Conservation (phyloP, 2,797 vertebrate genomes). For the Falco peregrinus region DNA sequence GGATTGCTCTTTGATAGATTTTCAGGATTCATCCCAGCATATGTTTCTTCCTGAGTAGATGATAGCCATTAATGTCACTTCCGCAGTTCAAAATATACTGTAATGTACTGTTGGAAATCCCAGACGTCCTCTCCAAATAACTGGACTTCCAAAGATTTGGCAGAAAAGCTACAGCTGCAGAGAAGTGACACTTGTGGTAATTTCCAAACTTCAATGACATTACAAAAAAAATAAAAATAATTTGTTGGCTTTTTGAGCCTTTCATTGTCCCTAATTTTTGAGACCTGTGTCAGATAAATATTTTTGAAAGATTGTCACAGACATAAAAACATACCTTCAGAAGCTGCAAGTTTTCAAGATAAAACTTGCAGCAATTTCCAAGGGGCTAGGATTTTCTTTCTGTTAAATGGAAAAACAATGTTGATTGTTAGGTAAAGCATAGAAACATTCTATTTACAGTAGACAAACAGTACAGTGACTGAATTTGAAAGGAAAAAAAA, state of each 20-base stretch:
- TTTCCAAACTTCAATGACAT: not conserved
- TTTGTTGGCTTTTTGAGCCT: not conserved
- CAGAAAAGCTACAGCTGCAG: not conserved
- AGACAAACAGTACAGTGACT: constrained; percentile 51
- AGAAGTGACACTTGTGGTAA: not conserved
- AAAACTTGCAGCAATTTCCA: constrained; percentile 35
- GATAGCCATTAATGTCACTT: constrained; percentile 31
- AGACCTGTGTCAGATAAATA: not conserved
- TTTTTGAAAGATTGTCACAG: not conserved
- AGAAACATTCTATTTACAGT: constrained; percentile 61
- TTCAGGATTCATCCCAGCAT: constrained; percentile 5
- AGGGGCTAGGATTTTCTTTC: constrained; percentile 21
- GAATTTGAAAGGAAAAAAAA: constrained; percentile 54
- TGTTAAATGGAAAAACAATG: constrained; percentile 46
- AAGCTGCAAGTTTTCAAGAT: not conserved
- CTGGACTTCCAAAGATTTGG: not conserved
- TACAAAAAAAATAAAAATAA: not conserved
- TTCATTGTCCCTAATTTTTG: not conserved
- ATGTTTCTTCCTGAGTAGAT: constrained; percentile 35
- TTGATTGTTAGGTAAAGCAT: constrained; percentile 41
- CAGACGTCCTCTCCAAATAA: constrained; percentile 31
- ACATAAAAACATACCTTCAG: not conserved
- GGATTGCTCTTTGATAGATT: not conserved
- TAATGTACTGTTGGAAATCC: not conserved
- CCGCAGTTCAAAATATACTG: constrained; percentile 30